phyloP scores from a whole-genome alignment of 2,113 vertebrate genomes.

The Leucopsar rothschildi region DNA sequence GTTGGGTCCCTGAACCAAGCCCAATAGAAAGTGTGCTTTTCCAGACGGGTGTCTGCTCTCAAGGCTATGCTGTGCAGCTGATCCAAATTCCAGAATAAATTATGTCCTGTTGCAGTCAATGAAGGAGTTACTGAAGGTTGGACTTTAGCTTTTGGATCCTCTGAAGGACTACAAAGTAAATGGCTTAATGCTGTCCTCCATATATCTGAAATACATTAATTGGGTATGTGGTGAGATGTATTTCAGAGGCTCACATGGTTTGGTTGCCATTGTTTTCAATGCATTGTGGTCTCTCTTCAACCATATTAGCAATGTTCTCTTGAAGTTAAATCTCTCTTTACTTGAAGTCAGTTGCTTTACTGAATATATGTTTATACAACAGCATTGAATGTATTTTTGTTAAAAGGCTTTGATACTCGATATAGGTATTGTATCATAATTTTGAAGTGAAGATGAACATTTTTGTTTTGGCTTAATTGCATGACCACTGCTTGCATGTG shows the following conservation, averaged over 20 bases:
- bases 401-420: neutral
- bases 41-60: neutral
- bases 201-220: neutral
- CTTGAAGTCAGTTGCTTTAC: neutral
- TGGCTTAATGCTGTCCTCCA: neutral
- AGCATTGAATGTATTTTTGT: neutral
- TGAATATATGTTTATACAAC: rapidly evolving
- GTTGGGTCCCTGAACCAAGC: neutral
- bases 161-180: neutral
- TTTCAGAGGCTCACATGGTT: neutral
- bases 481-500: rapidly evolving
- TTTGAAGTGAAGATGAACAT: neutral
- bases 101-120: neutral
- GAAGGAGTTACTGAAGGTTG: neutral
- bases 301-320: neutral
- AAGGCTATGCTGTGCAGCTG: neutral
- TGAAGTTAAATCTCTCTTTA: neutral
- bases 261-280: neutral
- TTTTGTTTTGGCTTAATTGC: neutral
- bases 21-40: neutral
- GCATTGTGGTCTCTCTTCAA: neutral
- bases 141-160: neutral
- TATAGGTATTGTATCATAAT: neutral
- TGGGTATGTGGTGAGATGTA: neutral
- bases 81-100: neutral